Evolutionary conservation across 2,797 vertebrate species (phyloP).

Genomic region (Enteromius viviparus): DNA sequence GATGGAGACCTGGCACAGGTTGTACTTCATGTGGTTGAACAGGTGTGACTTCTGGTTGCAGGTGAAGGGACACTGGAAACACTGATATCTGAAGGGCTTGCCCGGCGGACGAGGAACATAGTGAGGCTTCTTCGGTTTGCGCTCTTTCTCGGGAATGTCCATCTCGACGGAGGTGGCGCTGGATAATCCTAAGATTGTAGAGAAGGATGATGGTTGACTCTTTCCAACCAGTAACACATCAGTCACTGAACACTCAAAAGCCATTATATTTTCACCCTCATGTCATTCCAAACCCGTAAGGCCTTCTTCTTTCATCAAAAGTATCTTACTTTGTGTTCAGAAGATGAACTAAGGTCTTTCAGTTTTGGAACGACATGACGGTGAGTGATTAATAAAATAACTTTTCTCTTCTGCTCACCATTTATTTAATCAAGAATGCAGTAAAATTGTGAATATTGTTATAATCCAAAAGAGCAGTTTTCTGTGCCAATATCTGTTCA

Average conservation of each 20-base stretch:
- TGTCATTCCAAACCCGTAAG: no score
- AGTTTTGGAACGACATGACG: no score
- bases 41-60: slow-evolving; percentile 98
- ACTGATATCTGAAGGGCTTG: slow-evolving; percentile 97
- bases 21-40: slow-evolving; percentile 98
- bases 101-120: slow-evolving; percentile 94
- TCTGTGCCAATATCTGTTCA: not conserved
- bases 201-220: not conserved
- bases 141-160: slow-evolving; percentile 86
- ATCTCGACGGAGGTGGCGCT: not conserved
- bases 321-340: no score
- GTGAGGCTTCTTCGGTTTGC: slow-evolving; percentile 97
- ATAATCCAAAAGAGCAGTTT: not conserved
- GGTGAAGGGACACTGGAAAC: slow-evolving; percentile 98
- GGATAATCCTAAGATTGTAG: not conserved
- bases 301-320: no score
- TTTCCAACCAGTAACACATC: not conserved
- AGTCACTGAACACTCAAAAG: no score
- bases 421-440: not conserved
- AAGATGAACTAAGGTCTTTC: no score
- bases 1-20: slow-evolving; percentile 95
- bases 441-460: not conserved
- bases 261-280: no score
- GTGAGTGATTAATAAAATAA: no score
- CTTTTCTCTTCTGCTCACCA: no score